Conservation (phyloP, 2,113 vertebrate genomes). For the Pleuronectes platessa region DNA sequence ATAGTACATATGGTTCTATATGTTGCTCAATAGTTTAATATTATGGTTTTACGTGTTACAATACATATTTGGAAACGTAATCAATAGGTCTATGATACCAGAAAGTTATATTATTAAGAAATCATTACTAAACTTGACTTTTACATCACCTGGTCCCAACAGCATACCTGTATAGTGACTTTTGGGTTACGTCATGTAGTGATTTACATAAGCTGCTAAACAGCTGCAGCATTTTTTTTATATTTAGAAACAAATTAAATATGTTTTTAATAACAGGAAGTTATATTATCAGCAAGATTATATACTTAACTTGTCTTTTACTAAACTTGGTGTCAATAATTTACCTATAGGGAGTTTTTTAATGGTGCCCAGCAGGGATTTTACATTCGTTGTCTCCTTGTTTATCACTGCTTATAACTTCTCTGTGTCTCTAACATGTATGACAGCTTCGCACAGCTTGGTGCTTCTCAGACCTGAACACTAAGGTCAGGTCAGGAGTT, state of each 20-base stretch:
- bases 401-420: not conserved
- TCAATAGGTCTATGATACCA: not conserved
- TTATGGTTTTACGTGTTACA: no score
- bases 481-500: slow-evolving; percentile 52
- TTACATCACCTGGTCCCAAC: not conserved
- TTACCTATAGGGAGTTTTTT: no score
- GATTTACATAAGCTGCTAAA: no score
- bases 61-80: no score
- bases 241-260: no score
- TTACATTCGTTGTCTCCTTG: no score
- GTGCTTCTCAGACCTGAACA: slow-evolving; percentile 2
- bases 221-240: no score
- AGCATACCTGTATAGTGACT: not conserved
- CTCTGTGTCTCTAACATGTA: not conserved
- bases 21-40: no score
- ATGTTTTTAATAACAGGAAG: not conserved
- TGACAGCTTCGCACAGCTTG: not conserved
- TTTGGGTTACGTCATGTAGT: not conserved
- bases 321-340: no score
- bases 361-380: no score
- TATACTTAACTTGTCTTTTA: not conserved
- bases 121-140: not conserved
- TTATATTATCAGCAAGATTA: not conserved
- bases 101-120: no score
- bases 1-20: no score